Conservation (phyloP, 2,888 invertebrate species). For the Drosophila emarginata region DNA sequence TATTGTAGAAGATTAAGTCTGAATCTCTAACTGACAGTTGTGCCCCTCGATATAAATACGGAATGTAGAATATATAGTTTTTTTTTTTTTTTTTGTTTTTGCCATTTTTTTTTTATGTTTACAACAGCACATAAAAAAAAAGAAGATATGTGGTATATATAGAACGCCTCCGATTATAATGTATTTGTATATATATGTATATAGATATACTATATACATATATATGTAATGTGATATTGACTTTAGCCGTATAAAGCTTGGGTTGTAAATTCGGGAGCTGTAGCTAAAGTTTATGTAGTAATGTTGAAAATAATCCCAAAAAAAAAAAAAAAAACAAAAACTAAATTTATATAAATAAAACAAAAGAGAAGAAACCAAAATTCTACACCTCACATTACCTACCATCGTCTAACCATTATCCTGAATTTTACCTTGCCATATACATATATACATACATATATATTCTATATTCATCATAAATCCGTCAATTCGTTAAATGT, state of each 20-base stretch:
- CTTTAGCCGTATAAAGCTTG: constrained; percentile 54
- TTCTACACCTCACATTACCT: no score
- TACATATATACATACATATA: background rate
- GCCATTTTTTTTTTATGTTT: background rate
- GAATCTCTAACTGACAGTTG: constrained; percentile 45
- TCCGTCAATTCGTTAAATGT: constrained; percentile 42
- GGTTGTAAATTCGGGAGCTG: constrained; percentile 23
- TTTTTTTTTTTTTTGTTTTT: background rate
- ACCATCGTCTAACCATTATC: no score
- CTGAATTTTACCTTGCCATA: no score
- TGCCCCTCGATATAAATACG: constrained; percentile 27
- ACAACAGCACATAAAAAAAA: constrained; percentile 18
- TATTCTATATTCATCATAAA: background rate
- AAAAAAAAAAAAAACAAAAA: no score
- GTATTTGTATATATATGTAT: constrained; percentile 35
- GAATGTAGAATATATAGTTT: background rate
- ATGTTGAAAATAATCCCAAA: no score
- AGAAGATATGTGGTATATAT: constrained; percentile 9
- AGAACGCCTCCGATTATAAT: constrained; percentile 1
- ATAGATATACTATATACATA: constrained; percentile 47
- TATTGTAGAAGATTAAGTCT: constrained; percentile 53
- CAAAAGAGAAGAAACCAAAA: no score
- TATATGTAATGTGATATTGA: constrained; percentile 64
- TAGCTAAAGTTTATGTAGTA: constrained; percentile 1
- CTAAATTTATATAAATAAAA: background rate